Base-by-base conservation (phyloP, 1,140 invertebrate genomes). In the Neodiprion virginianus region DNA sequence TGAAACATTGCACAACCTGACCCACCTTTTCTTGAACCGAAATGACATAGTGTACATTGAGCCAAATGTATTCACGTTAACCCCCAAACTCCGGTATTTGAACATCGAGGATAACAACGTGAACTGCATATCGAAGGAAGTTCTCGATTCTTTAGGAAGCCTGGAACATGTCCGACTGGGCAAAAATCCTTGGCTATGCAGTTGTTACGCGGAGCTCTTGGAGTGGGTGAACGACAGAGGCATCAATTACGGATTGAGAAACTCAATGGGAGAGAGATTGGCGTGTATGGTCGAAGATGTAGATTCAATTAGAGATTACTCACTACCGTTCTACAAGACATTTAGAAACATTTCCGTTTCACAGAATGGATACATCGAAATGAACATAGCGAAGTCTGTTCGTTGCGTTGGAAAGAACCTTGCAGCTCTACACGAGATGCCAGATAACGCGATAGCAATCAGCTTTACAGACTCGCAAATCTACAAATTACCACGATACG, bases 101-200 rank as follows among this genome's bases (percentile, higher is more conserved):
- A 79, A 77, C 14, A 67, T 85, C 48, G 77, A 80, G 17, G 82
- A 84, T 67, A 85, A 85, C 65, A 83, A 85, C 74, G 75, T 85
- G 12, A 78, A 83, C 74, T 85, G 83, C 70, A 68, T 85, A 40
- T 77, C 83, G 47, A 79, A 75, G 47, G 78, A 85, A 9, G 77
- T 77, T 11, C 40, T 85, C 5, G 28, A 23, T 1, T 70, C 75
- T 8, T 67, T 85, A 28, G 69, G 21, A 8, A 69, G 10, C 28
- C 74, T 85, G 8, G 79, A 66, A 12, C 76, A 71, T 1, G 75
- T 85, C 10, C 76, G 79, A 1, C 78, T 85, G 23, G 82, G 80
- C 48, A 79, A 80, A 5, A 85, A 85, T 69, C 83, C 83, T 3
- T 85, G 83, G 83, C 67, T 82, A 1, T 85, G 83, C 73, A 78